These are phyloP conservation scores for Isoperla grammatica DNA, from an alignment of 2,888 invertebrate genomes.

Conservation along the genomic window DNA sequence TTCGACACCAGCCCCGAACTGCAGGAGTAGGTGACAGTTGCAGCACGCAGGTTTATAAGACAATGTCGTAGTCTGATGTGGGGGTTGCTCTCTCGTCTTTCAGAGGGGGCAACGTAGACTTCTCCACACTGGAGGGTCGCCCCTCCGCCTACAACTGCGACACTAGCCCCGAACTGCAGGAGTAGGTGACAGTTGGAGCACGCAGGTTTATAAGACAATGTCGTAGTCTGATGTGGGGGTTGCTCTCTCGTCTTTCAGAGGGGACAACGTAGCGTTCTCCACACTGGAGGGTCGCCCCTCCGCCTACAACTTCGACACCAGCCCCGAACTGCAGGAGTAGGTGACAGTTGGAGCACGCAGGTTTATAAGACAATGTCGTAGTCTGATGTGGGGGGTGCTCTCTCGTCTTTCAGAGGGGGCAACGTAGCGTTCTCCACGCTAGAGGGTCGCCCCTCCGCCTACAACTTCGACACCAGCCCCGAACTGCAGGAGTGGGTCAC, in stretches of 20 bases:
- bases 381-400: no score
- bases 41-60: no score
- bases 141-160: conserved; percentile 92
- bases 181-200: conserved; percentile 99
- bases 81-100: conserved; percentile 94
- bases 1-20: conserved; percentile 87
- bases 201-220: no score
- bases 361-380: no score
- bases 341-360: no score
- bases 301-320: conserved; percentile 86
- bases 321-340: conserved; percentile 87
- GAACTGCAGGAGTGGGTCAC: conserved; percentile 96
- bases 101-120: conserved; percentile 84
- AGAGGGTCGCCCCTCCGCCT: conserved; percentile 90
- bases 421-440: conserved; percentile 93
- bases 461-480: conserved; percentile 82
- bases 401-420: conserved; percentile 56
- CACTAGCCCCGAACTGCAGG: conserved; percentile 77
- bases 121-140: conserved; percentile 89
- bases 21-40: conserved; percentile 97
- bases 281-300: conserved; percentile 93
- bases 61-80: no score
- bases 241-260: conserved; percentile 83
- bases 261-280: conserved; percentile 92
- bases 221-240: no score